phyloP scores from a whole-genome alignment of 2,113 vertebrate species.

The Amblyornis subalaris region DNA sequence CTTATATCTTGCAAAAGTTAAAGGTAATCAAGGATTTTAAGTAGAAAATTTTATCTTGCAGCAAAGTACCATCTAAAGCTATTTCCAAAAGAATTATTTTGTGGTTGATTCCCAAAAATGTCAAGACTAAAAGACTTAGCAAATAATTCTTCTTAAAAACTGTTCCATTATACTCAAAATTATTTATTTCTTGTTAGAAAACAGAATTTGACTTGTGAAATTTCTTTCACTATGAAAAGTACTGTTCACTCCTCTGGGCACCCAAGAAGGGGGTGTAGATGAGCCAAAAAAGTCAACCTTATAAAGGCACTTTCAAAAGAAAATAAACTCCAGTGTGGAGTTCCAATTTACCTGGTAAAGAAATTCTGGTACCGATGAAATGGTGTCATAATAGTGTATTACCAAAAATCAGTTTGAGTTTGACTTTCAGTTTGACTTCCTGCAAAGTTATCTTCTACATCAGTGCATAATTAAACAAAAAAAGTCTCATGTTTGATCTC shows the following conservation, averaged over 20 bases:
- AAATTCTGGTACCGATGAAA: background rate
- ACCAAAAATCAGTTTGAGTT: background rate
- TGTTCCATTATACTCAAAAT: background rate
- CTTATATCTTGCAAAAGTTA: background rate
- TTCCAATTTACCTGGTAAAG: background rate
- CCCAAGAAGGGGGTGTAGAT: background rate
- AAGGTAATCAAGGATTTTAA: background rate
- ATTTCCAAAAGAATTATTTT: background rate
- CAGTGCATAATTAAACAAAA: background rate
- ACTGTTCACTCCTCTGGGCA: background rate
- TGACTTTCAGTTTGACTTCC: constrained; percentile 17
- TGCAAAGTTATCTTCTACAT: background rate
- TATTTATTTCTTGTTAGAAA: background rate
- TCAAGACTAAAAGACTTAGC: background rate
- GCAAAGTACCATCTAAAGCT: background rate
- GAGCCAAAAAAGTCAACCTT: background rate
- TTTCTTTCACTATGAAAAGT: background rate
- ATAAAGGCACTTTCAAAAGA: background rate
- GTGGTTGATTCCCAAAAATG: background rate
- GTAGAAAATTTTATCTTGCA: background rate
- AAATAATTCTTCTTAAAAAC: background rate
- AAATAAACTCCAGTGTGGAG: background rate
- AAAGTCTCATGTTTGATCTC: background rate
- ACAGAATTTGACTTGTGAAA: background rate
- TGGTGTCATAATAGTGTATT: background rate